phyloP scores from a whole-genome alignment of 2,113 vertebrate species.

The Micromys minutus region DNA sequence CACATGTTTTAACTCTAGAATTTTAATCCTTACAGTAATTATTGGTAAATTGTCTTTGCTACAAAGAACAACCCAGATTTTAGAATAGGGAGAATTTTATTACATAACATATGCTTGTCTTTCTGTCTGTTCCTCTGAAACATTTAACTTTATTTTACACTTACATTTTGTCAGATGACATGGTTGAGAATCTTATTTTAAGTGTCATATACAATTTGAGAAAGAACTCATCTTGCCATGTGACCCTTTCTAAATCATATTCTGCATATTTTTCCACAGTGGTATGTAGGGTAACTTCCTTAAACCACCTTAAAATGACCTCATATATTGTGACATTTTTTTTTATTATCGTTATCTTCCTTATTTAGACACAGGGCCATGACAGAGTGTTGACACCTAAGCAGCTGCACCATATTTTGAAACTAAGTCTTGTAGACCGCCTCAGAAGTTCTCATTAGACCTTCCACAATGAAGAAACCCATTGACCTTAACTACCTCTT shows the following conservation, averaged over 20 bases:
- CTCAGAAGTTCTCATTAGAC: background rate
- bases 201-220: background rate
- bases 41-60: background rate
- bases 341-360: constrained; percentile 46
- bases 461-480: background rate
- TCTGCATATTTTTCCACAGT: background rate
- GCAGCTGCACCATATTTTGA: background rate
- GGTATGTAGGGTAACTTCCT: background rate
- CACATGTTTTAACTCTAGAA: background rate
- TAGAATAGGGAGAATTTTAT: background rate
- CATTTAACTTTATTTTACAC: background rate
- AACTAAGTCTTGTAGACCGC: background rate
- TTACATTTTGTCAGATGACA: background rate
- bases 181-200: background rate
- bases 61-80: background rate
- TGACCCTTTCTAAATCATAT: background rate
- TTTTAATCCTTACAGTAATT: background rate
- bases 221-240: background rate
- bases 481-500: background rate
- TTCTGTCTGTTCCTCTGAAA: background rate
- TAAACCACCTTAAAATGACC: background rate
- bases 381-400: background rate
- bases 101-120: background rate
- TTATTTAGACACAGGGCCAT: constrained; percentile 7
- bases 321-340: background rate